These are phyloP conservation scores for Tiphia femorata DNA, from an alignment of 2,888 invertebrate species.

Conservation along the genomic window DNA sequence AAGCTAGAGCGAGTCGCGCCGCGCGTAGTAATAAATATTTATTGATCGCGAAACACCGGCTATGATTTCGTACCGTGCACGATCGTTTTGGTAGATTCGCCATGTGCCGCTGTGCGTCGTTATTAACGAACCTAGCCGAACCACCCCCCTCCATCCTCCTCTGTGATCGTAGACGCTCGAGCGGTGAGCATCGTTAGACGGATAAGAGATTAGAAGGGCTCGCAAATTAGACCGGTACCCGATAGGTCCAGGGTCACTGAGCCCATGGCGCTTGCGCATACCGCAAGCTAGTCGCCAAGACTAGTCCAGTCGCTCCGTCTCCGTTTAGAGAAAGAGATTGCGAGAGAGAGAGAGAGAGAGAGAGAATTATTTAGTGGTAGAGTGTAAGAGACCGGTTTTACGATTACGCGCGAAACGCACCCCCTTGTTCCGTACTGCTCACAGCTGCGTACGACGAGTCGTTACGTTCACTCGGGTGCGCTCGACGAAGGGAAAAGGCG, in stretches of 20 bases:
- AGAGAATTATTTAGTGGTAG: too few species aligned
- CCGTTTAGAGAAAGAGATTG: too few species aligned
- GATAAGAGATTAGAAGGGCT: background rate
- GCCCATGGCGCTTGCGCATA: constrained; percentile 67
- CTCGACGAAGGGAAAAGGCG: too few species aligned
- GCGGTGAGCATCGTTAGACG: background rate
- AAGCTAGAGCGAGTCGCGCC: too few species aligned
- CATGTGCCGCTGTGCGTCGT: background rate
- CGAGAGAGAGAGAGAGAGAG: too few species aligned
- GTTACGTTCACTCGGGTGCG: too few species aligned
- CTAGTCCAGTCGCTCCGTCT: constrained; percentile 67
- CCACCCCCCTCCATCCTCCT: too few species aligned
- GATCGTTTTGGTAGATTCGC: constrained; percentile 21
- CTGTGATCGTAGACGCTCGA: background rate
- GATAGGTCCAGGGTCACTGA: constrained; percentile 61
- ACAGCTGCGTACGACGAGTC: constrained; percentile 24
- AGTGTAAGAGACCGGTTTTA: constrained; percentile 48
- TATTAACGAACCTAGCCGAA: too few species aligned
- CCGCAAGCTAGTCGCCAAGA: constrained; percentile 68
- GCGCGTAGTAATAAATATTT: too few species aligned
- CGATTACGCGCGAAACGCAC: constrained; percentile 18
- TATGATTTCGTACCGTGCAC: too few species aligned
- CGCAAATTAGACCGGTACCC: constrained; percentile 54
- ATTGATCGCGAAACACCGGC: too few species aligned
- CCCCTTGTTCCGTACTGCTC: constrained; percentile 27